Percentiles rank a stretch among this genome's conserved stretches.
Evolutionary conservation across 2,888 invertebrate genomes (phyloP).

Genomic region (Pyrgus malvae): DNA sequence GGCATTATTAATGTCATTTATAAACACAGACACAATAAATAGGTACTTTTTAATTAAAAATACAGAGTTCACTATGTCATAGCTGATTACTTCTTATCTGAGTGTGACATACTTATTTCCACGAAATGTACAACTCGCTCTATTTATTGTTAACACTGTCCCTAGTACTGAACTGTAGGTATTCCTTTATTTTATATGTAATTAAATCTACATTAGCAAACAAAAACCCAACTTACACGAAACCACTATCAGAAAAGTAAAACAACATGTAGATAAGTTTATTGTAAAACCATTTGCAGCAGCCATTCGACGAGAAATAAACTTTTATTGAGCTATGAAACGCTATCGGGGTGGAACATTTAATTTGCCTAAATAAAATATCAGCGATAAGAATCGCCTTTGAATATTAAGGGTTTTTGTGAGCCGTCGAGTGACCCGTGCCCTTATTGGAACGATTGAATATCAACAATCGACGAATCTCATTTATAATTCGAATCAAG

Average conservation of each 20-base stretch:
- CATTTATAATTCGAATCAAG: constrained; percentile 71
- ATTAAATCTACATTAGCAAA: too few species aligned
- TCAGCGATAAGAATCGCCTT: constrained; percentile 60
- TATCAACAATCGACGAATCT: constrained; percentile 69
- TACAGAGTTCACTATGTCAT: constrained; percentile 35
- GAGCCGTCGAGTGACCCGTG: constrained; percentile 55
- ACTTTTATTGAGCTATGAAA: constrained; percentile 58
- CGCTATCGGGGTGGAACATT: constrained; percentile 56
- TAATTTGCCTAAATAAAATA: constrained; percentile 55
- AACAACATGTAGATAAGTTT: neutral
- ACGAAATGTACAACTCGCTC: constrained; percentile 31
- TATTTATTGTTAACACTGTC: constrained; percentile 12
- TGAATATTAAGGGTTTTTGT: constrained; percentile 58
- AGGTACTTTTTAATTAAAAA: constrained; percentile 34
- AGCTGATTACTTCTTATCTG: constrained; percentile 42
- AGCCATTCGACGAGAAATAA: constrained; percentile 41
- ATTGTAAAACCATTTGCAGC: constrained; percentile 7
- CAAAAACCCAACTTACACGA: neutral
- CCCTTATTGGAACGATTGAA: constrained; percentile 55
- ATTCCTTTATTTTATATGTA: too few species aligned
- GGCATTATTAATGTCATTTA: too few species aligned
- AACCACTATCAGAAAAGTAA: constrained; percentile 4
- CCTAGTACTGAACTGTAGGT: too few species aligned
- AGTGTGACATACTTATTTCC: constrained; percentile 34
- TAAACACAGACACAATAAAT: too few species aligned